Evolutionary conservation across 2,797 vertebrate genomes (phyloP), one percentile per base, ranked within the genome.

Genomic region (Aulostomus chinensis): DNA sequence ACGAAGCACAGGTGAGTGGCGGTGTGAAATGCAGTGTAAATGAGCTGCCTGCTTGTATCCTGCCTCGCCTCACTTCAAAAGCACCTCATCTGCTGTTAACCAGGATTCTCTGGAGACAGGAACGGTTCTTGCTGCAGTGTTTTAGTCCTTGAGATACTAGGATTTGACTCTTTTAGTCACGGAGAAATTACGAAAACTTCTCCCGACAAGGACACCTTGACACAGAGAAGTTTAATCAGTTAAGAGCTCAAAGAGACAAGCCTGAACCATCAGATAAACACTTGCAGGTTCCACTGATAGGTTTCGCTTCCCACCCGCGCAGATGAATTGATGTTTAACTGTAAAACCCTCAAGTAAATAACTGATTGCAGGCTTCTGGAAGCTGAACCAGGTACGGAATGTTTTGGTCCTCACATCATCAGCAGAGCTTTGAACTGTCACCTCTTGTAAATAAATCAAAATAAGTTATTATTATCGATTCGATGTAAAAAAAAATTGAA

Each of bases 121-220:
- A 17, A 35, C 36, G 16, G 53, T 30, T 31, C 38, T 5, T 48
- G 38, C 46, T 38, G 28, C 24, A 14, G 39, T 15, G 56, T 52
- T 48, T 43, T 8, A 52, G 59, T 58, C 58, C 69, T 70, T 64
- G 55, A 65, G 45, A 75, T 66, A 52, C 46, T 31, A 47, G 3
- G 39, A 41, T 50, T 14, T 17, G 47, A 48, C 58, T 59, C 20
- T 53, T 49, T 46, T 7, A 43, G 43, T n/a, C n/a, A n/a, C n/a
- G n/a, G n/a, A n/a, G n/a, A n/a, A n/a, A 48, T 25, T 17, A 22
- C 14, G 20, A 54, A 62, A 62, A 51, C 53, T 32, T 63, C 39
- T 17, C 7, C 35, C 38, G 22, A 46, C 29, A 53, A 49, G 34
- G 67, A 18, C 55, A 67, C 55, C 54, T 64, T 59, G 24, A 21